phyloP scores from a whole-genome alignment of 2,113 vertebrate genomes.

The Atherinomorus stipes region DNA sequence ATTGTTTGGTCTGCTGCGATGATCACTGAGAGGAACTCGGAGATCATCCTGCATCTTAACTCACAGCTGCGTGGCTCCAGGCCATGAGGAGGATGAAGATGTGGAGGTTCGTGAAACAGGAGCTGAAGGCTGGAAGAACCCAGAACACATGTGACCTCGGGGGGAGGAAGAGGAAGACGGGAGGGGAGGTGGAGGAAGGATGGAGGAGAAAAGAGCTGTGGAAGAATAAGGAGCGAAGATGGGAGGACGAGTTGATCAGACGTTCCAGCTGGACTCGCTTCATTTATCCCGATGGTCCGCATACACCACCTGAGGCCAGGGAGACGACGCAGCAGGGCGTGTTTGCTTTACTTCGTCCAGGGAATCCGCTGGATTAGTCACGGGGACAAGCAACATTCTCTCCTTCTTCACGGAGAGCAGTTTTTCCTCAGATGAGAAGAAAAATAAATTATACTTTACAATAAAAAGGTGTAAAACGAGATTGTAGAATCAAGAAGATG shows the following conservation, averaged over 20 bases:
- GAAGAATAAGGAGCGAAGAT: background rate
- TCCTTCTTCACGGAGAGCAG: too few species aligned
- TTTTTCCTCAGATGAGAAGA: too few species aligned
- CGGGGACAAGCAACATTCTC: too few species aligned
- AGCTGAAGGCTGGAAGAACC: slow-evolving; percentile 43
- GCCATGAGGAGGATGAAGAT: slow-evolving; percentile 18
- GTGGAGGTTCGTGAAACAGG: slow-evolving; percentile 39
- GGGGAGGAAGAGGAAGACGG: slow-evolving; percentile 1
- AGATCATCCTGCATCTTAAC: slow-evolving; percentile 29
- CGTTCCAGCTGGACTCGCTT: slow-evolving; percentile 4
- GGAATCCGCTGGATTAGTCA: too few species aligned
- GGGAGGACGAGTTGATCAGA: background rate
- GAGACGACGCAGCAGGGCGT: background rate
- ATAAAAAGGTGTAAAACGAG: too few species aligned
- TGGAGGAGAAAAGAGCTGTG: background rate
- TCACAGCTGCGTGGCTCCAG: slow-evolving; percentile 35
- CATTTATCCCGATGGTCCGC: slow-evolving; percentile 31
- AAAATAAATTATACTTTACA: too few species aligned
- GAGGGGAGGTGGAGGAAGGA: background rate
- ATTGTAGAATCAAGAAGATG: too few species aligned
- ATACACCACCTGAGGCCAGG: slow-evolving; percentile 22
- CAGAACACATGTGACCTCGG: slow-evolving; percentile 34
- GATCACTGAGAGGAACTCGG: slow-evolving; percentile 42
- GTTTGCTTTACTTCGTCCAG: background rate
- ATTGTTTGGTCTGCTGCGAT: background rate